These are phyloP conservation scores for Heteronetta atricapilla DNA, from an alignment of 2,113 vertebrate species.

Conservation along the genomic window DNA sequence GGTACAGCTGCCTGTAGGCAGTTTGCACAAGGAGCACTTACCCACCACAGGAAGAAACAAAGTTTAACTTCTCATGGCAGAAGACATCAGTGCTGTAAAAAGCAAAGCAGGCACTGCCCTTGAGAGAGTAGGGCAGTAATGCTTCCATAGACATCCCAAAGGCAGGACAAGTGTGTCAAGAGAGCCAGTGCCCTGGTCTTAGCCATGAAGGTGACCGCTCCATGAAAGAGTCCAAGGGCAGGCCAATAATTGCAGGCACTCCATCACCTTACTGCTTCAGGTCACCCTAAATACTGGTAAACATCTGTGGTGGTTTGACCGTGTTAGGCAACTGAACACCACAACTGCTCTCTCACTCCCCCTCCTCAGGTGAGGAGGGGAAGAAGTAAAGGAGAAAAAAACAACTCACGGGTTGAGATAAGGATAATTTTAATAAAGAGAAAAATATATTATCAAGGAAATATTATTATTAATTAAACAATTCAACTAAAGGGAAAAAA, in stretches of 20 bases:
- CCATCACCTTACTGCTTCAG: background rate
- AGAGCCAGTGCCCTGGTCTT: background rate
- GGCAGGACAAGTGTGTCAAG: background rate
- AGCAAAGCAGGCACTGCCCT: background rate
- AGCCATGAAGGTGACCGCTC: background rate
- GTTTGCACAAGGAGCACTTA: background rate
- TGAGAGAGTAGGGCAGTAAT: background rate
- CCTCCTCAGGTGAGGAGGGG: too few relatives aligned
- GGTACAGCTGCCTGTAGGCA: fast-evolving
- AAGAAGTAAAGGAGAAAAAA: too few relatives aligned
- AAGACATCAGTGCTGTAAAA: background rate
- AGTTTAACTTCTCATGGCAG: background rate
- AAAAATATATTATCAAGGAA: too few relatives aligned
- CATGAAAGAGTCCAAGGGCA: background rate
- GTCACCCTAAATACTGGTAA: background rate
- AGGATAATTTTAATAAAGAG: too few relatives aligned
- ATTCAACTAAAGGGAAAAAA: too few relatives aligned
- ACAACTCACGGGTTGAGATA: too few relatives aligned
- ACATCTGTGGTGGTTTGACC: too few relatives aligned
- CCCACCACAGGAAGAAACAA: background rate
- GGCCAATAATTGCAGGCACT: background rate
- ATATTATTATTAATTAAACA: too few relatives aligned
- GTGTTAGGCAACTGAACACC: too few relatives aligned
- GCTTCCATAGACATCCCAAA: too few relatives aligned
- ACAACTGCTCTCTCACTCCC: too few relatives aligned